Base-by-base conservation (phyloP, 2,113 vertebrate genomes). In the Pungitius pungitius region DNA sequence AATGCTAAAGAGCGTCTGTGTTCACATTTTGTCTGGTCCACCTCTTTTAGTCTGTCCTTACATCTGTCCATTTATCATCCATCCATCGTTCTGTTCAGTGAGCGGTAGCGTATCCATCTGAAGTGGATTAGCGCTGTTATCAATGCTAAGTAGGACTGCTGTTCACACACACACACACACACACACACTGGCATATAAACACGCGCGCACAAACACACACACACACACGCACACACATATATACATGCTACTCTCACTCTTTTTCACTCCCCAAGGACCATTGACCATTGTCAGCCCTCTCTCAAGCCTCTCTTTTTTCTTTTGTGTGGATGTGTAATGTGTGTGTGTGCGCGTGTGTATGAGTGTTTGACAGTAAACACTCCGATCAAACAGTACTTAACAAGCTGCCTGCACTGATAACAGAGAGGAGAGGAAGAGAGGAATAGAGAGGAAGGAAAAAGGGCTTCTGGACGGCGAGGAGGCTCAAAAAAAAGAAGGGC, bases 341-440 rank as follows among this genome's bases (percentile, higher is more conserved):
- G 74, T 55, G 74, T 67, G 77, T 52, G 65, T 77, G 76, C 64
- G 74, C 59, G 72, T 70, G 77, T 47, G 64, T 68, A 71, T 62
- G 88, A 77, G 86, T 81, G 82, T 85, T 75, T 90, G 87, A 91
- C 76, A 57, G 90, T 93, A 92, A 93, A 94, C 90, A 94, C 83
- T 92, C 88, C 93, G 93, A 93, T 93, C 90, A 94, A 94, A 94
- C 93, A 94, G 89, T 87, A 88, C 90, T 87, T 93, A 91, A 92
- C 92, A 94, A 87, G 91, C 93, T 94, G 93, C 90, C 89, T 83
- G 84, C 89, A 82, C 92, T 92, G 93, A 94, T 94, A 94, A 93
- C 91, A 88, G 82, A 68, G 75, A 70, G 83, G 87, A 35, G 33
- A 4, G 33, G 33, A 35, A 35, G 61, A 78, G 79, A 75, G 86